Conservation (phyloP, 2,888 invertebrate genomes). For the Coelinius sp. region DNA sequence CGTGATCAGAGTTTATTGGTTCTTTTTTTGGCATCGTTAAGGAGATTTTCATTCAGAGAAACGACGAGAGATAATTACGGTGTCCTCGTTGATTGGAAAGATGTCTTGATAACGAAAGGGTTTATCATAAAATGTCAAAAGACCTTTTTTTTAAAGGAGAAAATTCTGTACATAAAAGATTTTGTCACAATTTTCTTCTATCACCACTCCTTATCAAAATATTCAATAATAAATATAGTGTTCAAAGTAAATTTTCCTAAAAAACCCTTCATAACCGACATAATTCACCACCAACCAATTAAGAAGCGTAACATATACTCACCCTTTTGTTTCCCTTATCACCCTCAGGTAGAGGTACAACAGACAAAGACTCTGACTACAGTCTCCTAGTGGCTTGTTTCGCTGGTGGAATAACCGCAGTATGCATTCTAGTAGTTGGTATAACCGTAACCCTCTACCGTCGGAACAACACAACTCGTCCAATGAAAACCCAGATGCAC, state of each 20-base stretch:
- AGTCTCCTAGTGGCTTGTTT: constrained; percentile 65
- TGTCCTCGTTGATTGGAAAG: no score
- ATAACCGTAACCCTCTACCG: constrained; percentile 64
- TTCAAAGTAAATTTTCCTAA: no score
- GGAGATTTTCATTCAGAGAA: not conserved
- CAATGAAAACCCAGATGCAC: constrained; percentile 55
- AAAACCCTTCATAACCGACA: not conserved
- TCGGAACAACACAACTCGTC: constrained; percentile 55
- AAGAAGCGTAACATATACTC: no score
- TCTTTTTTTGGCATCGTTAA: not conserved
- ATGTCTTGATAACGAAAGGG: no score
- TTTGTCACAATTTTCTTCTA: no score
- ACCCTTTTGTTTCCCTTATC: not conserved
- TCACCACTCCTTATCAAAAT: no score
- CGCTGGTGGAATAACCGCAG: constrained; percentile 64
- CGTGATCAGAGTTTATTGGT: not conserved
- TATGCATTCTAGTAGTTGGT: constrained; percentile 64
- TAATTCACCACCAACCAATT: not conserved
- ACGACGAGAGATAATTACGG: no score
- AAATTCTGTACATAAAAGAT: no score
- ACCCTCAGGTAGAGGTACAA: constrained; percentile 60
- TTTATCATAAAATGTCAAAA: no score
- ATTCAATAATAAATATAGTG: no score
- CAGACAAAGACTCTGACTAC: constrained; percentile 59
- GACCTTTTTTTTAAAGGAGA: no score